Percentiles rank a stretch among this genome's conserved stretches.
These are phyloP conservation scores for Myiotriccus ornatus DNA, from an alignment of 2,797 vertebrate genomes.

Conservation along the genomic window DNA sequence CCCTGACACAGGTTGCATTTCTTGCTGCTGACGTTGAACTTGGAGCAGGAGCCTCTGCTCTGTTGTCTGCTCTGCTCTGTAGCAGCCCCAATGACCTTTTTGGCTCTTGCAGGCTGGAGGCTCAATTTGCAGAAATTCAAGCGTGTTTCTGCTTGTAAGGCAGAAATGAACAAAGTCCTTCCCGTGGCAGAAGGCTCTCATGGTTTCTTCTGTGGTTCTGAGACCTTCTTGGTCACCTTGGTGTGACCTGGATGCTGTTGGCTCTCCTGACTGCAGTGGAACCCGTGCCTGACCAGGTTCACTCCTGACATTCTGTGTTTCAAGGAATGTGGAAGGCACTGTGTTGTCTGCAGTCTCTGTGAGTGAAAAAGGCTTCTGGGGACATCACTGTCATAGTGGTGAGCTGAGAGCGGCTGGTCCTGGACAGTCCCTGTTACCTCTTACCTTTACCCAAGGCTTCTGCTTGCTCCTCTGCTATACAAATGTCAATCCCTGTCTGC, in stretches of 20 bases:
- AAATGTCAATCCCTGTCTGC: background rate
- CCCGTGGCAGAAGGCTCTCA: background rate
- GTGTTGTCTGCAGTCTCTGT: background rate
- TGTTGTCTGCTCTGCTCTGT: background rate
- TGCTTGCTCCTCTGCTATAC: background rate
- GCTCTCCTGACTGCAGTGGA: background rate
- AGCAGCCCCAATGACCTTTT: background rate
- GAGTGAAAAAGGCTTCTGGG: background rate
- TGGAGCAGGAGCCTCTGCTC: background rate
- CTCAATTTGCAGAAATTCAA: background rate
- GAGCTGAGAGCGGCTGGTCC: background rate
- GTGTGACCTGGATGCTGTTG: background rate
- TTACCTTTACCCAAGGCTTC: background rate
- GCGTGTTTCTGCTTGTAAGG: background rate
- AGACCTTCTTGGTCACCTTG: background rate
- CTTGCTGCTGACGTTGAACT: background rate
- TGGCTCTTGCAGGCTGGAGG: background rate
- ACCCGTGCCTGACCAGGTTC: background rate
- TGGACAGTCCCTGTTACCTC: background rate
- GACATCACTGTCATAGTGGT: background rate
- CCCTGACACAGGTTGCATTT: background rate
- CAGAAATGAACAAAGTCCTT: background rate
- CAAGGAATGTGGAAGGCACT: background rate
- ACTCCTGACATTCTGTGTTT: background rate
- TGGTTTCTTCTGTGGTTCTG: background rate